phyloP scores from a whole-genome alignment of 2,113 vertebrate genomes.

The Thoracochromis brauschi region DNA sequence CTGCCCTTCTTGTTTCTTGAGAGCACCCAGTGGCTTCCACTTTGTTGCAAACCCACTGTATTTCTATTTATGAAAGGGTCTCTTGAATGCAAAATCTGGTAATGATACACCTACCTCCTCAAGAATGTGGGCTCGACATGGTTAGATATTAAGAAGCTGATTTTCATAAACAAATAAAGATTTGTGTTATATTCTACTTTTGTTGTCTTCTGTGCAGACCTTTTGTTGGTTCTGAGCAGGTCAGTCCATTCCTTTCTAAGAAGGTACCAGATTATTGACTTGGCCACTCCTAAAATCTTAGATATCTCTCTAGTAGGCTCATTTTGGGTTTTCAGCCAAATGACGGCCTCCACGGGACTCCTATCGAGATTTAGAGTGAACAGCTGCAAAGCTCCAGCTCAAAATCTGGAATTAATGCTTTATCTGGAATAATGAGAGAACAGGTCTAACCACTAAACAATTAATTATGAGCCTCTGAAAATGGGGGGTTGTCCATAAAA shows the following conservation, averaged over 20 bases:
- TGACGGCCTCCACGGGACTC: not conserved
- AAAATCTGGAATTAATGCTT: not conserved
- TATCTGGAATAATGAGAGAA: not conserved
- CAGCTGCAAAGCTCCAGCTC: not conserved
- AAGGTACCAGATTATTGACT: not conserved
- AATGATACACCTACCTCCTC: not conserved
- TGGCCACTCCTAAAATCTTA: not conserved
- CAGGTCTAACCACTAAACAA: not conserved
- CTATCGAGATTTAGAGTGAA: not conserved
- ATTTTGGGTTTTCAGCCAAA: not conserved
- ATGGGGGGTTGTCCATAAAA: not conserved
- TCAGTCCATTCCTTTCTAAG: not conserved
- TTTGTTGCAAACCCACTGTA: not conserved
- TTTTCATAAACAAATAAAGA: not conserved
- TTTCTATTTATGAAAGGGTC: not conserved
- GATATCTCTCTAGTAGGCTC: not conserved
- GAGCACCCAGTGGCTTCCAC: not conserved
- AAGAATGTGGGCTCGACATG: not conserved
- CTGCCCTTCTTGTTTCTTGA: not conserved
- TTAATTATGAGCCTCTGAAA: not conserved
- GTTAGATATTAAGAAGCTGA: not conserved
- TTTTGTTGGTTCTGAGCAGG: not conserved
- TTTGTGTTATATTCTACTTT: not conserved
- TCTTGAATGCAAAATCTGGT: not conserved
- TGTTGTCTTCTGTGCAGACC: not conserved